phyloP scores from a whole-genome alignment of 2,113 vertebrate species.

The Chrysemys picta region DNA sequence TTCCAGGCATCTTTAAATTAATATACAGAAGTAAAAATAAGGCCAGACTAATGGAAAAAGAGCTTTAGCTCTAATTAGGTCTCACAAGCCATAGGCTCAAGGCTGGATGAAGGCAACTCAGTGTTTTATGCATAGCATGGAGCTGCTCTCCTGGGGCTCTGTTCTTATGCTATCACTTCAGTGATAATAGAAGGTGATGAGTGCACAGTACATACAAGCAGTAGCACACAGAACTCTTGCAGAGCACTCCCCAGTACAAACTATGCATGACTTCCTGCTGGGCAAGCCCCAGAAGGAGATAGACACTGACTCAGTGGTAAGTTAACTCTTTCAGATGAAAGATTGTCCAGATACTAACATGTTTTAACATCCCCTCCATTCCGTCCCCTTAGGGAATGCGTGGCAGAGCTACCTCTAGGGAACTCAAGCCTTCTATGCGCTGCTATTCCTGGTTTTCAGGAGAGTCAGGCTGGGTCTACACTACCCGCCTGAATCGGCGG shows the following conservation, averaged over 20 bases:
- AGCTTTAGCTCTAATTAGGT: not conserved
- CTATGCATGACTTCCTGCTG: not conserved
- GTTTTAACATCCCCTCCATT: not conserved
- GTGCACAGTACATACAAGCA: not conserved
- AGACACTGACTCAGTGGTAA: not conserved
- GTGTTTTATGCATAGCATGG: not conserved
- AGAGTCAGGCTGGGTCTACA: no score
- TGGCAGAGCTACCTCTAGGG: not conserved
- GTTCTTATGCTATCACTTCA: not conserved
- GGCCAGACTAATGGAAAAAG: not conserved
- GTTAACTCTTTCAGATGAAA: not conserved
- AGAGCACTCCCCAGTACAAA: not conserved
- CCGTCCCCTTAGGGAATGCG: not conserved
- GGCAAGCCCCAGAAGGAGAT: not conserved
- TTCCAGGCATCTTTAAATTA: not conserved
- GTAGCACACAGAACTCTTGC: not conserved
- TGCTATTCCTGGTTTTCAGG: not conserved
- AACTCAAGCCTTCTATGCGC: not conserved
- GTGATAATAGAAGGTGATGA: not conserved
- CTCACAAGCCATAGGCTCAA: not conserved
- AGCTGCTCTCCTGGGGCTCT: rapidly evolving
- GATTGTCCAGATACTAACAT: not conserved
- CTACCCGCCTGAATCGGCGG: no score
- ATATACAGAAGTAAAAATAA: not conserved
- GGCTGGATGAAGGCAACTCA: not conserved